Base-by-base conservation (phyloP, 2,888 invertebrate genomes). In the Hetaerina titia region DNA sequence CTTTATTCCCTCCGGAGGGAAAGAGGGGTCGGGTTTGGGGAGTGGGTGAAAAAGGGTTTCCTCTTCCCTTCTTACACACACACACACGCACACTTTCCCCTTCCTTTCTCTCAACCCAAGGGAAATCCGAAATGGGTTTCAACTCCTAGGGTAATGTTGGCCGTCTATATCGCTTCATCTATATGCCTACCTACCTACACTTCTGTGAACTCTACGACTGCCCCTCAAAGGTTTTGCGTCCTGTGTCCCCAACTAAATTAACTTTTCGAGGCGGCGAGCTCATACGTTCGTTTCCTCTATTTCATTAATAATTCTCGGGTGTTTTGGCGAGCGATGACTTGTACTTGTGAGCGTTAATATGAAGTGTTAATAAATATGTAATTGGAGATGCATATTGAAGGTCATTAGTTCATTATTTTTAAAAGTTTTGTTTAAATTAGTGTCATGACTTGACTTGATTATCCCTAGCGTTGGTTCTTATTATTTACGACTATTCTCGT, bases 1-100 rank as follows among this genome's bases (percentile, higher is more conserved):
- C 60, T 90, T n/a, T 90, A 90, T 90, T 69, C 90, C 90, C 63
- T 63, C 60, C 9, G n/a, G 60, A 13, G 64, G 64, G 56, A 56
- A 60, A 25, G 45, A 19, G 64, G 25, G 64, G 31, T 11, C 11
- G 90, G 25, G 17, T 64, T 45, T 90, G 63, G 90, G 90, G 25
- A 31, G 31, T 31, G 69, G 5, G 69, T 0, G 22, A 17, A 22
- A 57, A 88, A 56, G 45, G 88, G 88, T 88, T 88, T 88, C 2
- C 56, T 8, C 87, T 45, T 57, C 88, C 45, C 57, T 57, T 56
- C n/a, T n/a, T n/a, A n/a, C 13, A 45, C 88, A 22, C 7, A 88
- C 88, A 88, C 19, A 69, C 69, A 19, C n/a, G 15, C 0, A 19
- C n/a, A n/a, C 69, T 22, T n/a, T 0, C n/a, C 81, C 31, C 22